Evolutionary conservation across 1,140 invertebrate genomes (phyloP), one percentile per base, ranked within the genome.

Genomic region (Bombyx mori): DNA sequence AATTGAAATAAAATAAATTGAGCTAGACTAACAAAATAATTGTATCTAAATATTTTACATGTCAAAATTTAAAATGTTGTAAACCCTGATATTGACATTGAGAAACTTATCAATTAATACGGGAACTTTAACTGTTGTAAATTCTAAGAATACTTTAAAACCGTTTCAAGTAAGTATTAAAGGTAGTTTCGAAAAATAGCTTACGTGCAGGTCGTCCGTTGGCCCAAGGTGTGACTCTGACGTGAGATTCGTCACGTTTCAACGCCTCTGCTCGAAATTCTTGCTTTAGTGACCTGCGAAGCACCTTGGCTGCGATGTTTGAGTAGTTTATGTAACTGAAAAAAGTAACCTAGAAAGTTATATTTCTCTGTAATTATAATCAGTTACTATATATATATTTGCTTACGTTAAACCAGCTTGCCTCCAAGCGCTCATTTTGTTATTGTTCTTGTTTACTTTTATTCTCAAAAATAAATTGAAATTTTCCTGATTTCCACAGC

Each of bases 271-370:
- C 86, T 71, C 88, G 90, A 0, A 94, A 62, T 44, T 96, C 93
- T 1, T 90, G 71, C 82, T 96, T 97, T 58, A 98, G 79, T 18
- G 94, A 91, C 75, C 92, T 89, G 35, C 96, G 90, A 50, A 97
- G 88, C 44, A 96, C 83, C 77, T 90, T 92, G 8, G 96, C 96
- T 71, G 95, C 95, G 77, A 97, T 96, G 77, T 93, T 94, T 42
- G 96, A 97, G 79, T 96, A 98, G 88, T 96, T 95, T 83, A 98
- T 94, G 88, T 98, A 98, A 89, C 96, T 85, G 66, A 71, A 80
- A 69, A 57, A 63, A 53, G 62, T 68, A 68, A 65, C 59, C 60
- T 67, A 50, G 35, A 55, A 26, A 9, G 3, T 52, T 52, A 4
- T 42, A 9, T 35, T 22, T 35, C 8, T 52, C 22, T 8, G 26